Base-by-base conservation (phyloP, 2,888 invertebrate genomes). In the Ectobius pallidus region DNA sequence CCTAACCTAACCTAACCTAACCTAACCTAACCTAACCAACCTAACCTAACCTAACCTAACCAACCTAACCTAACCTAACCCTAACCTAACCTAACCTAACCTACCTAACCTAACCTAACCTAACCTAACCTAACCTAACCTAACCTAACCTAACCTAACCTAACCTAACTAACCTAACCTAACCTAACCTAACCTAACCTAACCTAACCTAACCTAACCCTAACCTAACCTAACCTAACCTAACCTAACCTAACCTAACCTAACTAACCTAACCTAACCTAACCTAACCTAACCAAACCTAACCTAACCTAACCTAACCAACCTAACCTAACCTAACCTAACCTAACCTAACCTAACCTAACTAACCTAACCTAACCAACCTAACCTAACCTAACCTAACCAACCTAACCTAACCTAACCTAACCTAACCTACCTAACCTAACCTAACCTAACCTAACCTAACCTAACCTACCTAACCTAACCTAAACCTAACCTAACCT, bases 241-340 rank as follows among this genome's bases (percentile, higher is more conserved):
- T 65, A 69, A 67, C 69, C 46, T 46, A 68, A 44, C 68, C 46
- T 25, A 68, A 44, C 69, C 32, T 52, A 69, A 49, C 52, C 52
- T 52, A 30, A 25, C 69, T 69, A 69, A 69, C 69, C 52, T 49
- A 69, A 69, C 69, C 34, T 52, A 68, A 68, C 68, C 68, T 68
- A 68, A 68, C 68, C 68, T 68, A 68, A 68, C 68, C 52, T 46
- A 69, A 69, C 46, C 52, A 32, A 69, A 69, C 69, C 20, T 65
- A 65, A 65, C 65, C 42, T 18, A 65, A 65, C 65, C 52, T 69
- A 69, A 69, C 69, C 52, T 69, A 69, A 69, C 69, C 34, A 69
- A 68, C 68, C 34, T 22, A 69, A 49, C 46, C 34, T 30, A 49
- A 69, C 69, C n/a, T n/a, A n/a, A 74, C 72, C 63, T 69, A 74